These are phyloP conservation scores for Drosophila quadrilineata DNA, from an alignment of 1,140 invertebrate species.

Conservation along the genomic window DNA sequence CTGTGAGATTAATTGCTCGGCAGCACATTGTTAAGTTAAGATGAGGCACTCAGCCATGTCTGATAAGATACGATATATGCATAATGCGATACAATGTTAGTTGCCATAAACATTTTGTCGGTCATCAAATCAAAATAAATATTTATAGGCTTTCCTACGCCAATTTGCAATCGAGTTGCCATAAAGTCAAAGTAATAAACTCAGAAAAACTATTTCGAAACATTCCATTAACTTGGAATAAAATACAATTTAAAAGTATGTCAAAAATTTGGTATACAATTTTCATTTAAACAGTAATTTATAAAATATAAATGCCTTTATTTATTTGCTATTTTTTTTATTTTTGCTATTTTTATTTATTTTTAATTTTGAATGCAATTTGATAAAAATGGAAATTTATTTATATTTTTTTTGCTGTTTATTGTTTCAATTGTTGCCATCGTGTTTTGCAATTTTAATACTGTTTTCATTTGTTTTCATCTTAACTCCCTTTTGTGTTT, in stretches of 20 bases:
- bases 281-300: no score
- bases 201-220: no score
- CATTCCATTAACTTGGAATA: neutral
- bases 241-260: neutral
- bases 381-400: slow-evolving; percentile 49
- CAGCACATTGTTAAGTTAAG: slow-evolving; percentile 53
- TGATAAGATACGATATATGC: slow-evolving; percentile 52
- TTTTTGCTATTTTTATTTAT: slow-evolving; percentile 24
- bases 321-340: no score
- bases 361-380: slow-evolving; percentile 41
- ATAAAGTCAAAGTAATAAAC: neutral
- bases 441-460: slow-evolving; percentile 28
- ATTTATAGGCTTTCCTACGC: slow-evolving; percentile 14
- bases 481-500: slow-evolving; percentile 36
- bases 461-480: slow-evolving; percentile 49
- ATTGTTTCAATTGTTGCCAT: slow-evolving; percentile 6
- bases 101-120: slow-evolving; percentile 10
- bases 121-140: slow-evolving; percentile 4
- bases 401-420: slow-evolving; percentile 22
- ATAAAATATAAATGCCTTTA: no score
- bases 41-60: slow-evolving; percentile 42
- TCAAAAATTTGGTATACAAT: no score
- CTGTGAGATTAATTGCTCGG: slow-evolving; percentile 61
- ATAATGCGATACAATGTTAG: no score
- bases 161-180: neutral